Percentiles rank a stretch among this genome's conserved stretches.
Evolutionary conservation across 2,888 invertebrate species (phyloP).

Genomic region (Drosophila histrio): DNA sequence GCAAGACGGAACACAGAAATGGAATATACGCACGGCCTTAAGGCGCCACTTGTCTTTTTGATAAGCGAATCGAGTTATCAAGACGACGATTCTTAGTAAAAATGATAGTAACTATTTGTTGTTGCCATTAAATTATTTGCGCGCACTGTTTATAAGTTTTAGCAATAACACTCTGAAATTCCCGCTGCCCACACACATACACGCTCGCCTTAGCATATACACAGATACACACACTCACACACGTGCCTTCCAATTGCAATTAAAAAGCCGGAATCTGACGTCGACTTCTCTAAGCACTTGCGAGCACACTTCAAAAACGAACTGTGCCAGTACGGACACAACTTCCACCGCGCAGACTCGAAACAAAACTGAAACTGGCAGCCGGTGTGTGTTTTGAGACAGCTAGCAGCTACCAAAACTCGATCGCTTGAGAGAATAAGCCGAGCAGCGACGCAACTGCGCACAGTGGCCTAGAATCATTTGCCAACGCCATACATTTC

Average conservation of each 20-base stretch:
- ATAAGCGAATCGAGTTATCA: constrained; percentile 22
- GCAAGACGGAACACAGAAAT: constrained; percentile 21
- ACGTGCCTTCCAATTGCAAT: constrained; percentile 76
- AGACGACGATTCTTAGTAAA: background rate
- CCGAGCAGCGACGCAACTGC: constrained; percentile 45
- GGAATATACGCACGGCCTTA: background rate
- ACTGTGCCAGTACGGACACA: constrained; percentile 43
- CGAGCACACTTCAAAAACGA: constrained; percentile 49
- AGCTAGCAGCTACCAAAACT: constrained; percentile 59
- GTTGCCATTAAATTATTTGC: constrained; percentile 28
- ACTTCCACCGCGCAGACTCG: constrained; percentile 69
- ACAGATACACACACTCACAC: constrained; percentile 23
- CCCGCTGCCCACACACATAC: constrained; percentile 30
- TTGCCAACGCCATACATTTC: background rate
- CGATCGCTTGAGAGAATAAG: constrained; percentile 71
- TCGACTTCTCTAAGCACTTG: constrained; percentile 57
- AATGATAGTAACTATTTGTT: background rate
- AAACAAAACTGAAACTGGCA: constrained; percentile 69
- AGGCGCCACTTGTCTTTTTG: constrained; percentile 16
- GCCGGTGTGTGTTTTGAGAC: constrained; percentile 21
- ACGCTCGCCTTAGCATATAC: constrained; percentile 8
- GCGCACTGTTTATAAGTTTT: constrained; percentile 43
- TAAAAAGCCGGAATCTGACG: constrained; percentile 71
- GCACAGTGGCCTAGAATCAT: constrained; percentile 52
- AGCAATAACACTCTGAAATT: constrained; percentile 40